Evolutionary conservation across 2,113 vertebrate species (phyloP).

Genomic region (Chelonoidis abingdonii): DNA sequence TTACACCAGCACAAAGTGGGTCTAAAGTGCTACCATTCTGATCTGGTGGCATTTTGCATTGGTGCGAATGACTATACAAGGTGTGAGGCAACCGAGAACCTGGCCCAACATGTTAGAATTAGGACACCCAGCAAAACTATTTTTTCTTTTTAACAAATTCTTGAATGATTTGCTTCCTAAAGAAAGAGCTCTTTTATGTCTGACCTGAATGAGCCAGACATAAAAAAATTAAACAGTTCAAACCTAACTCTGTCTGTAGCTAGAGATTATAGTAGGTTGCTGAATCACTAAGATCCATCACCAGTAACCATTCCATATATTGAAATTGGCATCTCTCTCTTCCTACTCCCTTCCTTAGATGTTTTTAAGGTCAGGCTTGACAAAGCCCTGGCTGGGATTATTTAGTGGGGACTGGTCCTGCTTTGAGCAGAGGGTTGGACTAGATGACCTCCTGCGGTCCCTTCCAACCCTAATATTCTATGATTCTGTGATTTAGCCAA

Average conservation of each 20-base stretch:
- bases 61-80: accelerated
- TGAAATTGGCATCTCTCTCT: not conserved
- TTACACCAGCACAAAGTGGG: not conserved
- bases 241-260: not conserved
- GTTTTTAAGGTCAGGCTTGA: too few species aligned
- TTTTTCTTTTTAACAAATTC: not conserved
- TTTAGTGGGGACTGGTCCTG: too few species aligned
- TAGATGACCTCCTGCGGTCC: too few species aligned
- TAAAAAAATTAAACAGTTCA: not conserved
- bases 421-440: too few species aligned
- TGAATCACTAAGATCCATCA: not conserved
- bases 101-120: not conserved
- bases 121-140: not conserved
- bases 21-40: not conserved
- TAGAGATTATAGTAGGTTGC: not conserved
- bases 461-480: too few species aligned
- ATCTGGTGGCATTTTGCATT: not conserved
- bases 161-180: not conserved
- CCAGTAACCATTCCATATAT: not conserved
- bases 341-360: too few species aligned
- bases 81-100: not conserved
- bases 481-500: not conserved
- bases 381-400: too few species aligned
- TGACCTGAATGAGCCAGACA: not conserved
- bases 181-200: not conserved